Base-by-base conservation (phyloP, 2,113 vertebrate genomes). In the Psittacara wagleri region DNA sequence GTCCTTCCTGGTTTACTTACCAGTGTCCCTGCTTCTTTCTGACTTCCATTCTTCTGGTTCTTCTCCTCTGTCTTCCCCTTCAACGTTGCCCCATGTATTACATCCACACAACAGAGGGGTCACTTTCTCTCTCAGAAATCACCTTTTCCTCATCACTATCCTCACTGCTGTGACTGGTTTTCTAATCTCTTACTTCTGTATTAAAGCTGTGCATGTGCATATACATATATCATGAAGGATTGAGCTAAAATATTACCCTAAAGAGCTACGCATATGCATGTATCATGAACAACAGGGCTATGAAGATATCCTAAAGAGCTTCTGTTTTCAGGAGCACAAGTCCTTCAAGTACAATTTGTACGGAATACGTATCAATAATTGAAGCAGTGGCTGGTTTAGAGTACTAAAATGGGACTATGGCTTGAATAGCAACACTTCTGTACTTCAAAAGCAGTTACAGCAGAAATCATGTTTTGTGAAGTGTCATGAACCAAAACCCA, bases 91-190 rank as follows among this genome's bases (percentile, higher is more conserved):
- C 85, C 15, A 52, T 39, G 1, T 61, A 14, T 82, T n/a, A 63
- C 17, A 10, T 68, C 35, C 25, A 15, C 9, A 28, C 1, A 20
- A 10, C 23, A 0, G 4, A 78, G 15, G 15, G 2, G 4, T 5
- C 14, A 61, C 10, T 55, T 11, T 76, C n/a, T 83, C 5, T 2
- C 22, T 28, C 29, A 74, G 15, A 73, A 59, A 18, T n/a, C 49
- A 43, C 9, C 31, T 72, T 90, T 77, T 54, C 14, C 22, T 81
- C 11, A 43, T 67, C n/a, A 55, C 6, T 61, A 12, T 63, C 48
- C 15, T 39, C 39, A 43, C 11, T 48, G 17, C 10, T 86, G 19
- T 0, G 2, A 39, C 5, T 52, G 24, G 7, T 91, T 86, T 91
- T 83, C 51, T 66, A 35, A 46, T 63, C 24, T 78, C 16, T 55